Percentiles rank a stretch among this genome's conserved stretches.
Evolutionary conservation across 2,797 vertebrate genomes (phyloP).

Genomic region (Coregonus ussuriensis): DNA sequence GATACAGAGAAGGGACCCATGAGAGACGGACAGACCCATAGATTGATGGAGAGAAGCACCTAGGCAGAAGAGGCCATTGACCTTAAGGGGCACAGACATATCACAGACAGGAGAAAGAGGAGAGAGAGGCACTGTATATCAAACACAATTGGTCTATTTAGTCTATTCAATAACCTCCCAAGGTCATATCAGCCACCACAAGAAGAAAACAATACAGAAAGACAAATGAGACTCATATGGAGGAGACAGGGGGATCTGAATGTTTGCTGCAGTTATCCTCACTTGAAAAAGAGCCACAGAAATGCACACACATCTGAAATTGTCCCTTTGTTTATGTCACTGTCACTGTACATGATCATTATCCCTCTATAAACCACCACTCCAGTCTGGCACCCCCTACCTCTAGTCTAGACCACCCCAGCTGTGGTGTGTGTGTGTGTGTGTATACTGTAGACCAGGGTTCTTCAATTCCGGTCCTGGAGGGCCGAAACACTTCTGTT

Average conservation of each 20-base stretch:
- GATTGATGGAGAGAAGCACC: background rate
- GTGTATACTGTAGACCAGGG: too few species aligned
- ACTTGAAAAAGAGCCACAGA: background rate
- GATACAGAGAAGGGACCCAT: background rate
- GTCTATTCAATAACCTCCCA: conserved; percentile 58
- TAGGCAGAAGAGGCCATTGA: conserved; percentile 12
- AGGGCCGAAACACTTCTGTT: too few species aligned
- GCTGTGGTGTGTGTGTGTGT: background rate
- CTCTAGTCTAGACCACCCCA: background rate
- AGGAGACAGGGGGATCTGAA: background rate
- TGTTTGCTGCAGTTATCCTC: conserved; percentile 22
- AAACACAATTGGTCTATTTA: conserved; percentile 63
- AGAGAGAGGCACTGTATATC: conserved; percentile 36
- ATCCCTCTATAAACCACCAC: background rate
- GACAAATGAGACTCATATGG: conserved; percentile 22
- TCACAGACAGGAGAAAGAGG: conserved; percentile 42
- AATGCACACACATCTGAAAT: background rate
- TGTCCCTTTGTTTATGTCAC: background rate
- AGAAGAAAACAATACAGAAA: conserved; percentile 27
- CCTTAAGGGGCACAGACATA: conserved; percentile 45
- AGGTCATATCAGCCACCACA: conserved; percentile 57
- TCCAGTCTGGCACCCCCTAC: background rate
- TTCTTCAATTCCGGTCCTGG: too few species aligned
- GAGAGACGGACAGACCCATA: background rate
- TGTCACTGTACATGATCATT: background rate